Percentiles rank a stretch among this genome's conserved stretches.
Evolutionary conservation across 1,140 invertebrate genomes (phyloP).

Genomic region (Cyclina sinensis): DNA sequence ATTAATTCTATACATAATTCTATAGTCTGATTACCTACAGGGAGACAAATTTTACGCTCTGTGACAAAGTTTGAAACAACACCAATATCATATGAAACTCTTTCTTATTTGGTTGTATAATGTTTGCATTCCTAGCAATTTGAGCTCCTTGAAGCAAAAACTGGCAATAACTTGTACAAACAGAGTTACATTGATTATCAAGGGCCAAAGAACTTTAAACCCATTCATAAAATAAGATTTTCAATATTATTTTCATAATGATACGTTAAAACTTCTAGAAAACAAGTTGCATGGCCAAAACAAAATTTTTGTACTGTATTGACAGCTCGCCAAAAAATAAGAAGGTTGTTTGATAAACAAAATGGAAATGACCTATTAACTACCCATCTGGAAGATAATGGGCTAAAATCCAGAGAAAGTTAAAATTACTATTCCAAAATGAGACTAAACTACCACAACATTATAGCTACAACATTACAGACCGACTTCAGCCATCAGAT

Average conservation of each 20-base stretch:
- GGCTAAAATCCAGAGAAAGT: no score
- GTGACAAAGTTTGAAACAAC: neutral
- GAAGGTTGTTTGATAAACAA: no score
- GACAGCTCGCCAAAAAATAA: no score
- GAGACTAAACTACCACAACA: no score
- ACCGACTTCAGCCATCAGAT: no score
- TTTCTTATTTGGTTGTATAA: slow-evolving; percentile 6
- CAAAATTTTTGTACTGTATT: no score
- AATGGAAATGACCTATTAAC: no score
- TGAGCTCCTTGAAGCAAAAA: slow-evolving; percentile 24
- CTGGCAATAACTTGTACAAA: slow-evolving; percentile 32
- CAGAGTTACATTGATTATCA: neutral
- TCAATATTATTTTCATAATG: slow-evolving; percentile 10
- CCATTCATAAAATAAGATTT: slow-evolving; percentile 48
- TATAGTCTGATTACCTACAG: neutral
- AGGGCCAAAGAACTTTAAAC: slow-evolving; percentile 33
- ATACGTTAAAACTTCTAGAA: neutral
- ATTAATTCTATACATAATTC: neutral
- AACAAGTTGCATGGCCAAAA: neutral
- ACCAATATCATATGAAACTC: slow-evolving; percentile 6
- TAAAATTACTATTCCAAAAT: no score
- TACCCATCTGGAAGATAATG: no score
- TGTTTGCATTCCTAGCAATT: slow-evolving; percentile 34
- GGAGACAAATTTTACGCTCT: slow-evolving; percentile 19
- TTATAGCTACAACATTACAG: no score